Evolutionary conservation across 1,140 invertebrate species (phyloP), one percentile per base, ranked within the genome.

Genomic region (Drosophila kohkoa): DNA sequence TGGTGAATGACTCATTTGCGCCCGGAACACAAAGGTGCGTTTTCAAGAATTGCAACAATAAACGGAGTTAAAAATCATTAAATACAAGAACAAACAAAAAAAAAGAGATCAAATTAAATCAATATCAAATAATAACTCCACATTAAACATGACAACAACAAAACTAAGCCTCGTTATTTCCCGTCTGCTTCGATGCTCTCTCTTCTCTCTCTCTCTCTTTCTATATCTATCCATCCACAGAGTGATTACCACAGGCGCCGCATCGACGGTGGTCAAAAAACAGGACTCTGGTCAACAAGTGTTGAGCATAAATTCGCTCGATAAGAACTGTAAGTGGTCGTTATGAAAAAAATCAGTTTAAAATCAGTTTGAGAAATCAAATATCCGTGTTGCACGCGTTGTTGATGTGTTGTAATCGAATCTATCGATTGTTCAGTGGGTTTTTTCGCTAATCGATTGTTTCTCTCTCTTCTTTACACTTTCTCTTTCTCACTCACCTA

Each of bases 311-410:
- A 86, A 87, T 79, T 88, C 81, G 64, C 70, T 88, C 57, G 92
- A 92, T 79, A 92, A 92, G 80, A 92, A 92, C 81, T 92, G 92
- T 92, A 92, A 92, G 89, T 91, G 67, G 35, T 72, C 46, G 52
- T 20, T 59, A 57, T 43, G 41, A 48, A 71, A 63, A 63, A 57
- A 71, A 55, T 65, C 52, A 72, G 52, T 72, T 48, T 30, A 32
- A 30, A 46, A 60, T 55, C 52, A 46, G 11, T 54, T 74, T 65
- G 69, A 65, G 60, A 64, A 67, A 68, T 79, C 76, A 75, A 79
- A 77, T 74, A 67, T 87, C 69, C 72, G 82, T 87, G 83, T 87
- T 86, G 81, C 81, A 85, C 82, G 81, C 79, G 83, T 87, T 87
- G 73, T 81, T 87, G 76, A 71, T 81, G 68, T 79, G 77, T 73